Percentiles rank a stretch among this genome's conserved stretches.
Conservation (phyloP, 1,140 invertebrate genomes). For the Physella acuta region DNA sequence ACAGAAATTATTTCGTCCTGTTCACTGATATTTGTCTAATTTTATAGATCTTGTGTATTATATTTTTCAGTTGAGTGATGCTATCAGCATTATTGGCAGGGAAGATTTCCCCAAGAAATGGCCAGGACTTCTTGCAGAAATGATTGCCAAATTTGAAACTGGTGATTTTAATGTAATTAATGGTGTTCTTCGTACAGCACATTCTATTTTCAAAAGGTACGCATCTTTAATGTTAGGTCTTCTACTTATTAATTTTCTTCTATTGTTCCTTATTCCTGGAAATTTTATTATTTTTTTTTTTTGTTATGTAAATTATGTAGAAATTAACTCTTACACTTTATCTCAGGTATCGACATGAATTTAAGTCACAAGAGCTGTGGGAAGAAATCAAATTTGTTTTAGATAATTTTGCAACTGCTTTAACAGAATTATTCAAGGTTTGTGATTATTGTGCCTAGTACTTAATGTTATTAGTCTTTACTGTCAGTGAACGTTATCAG, state of each 20-base stretch:
- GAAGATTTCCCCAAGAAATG: conserved; percentile 94
- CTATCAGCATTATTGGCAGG: conserved; percentile 90
- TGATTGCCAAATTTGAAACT: conserved; percentile 88
- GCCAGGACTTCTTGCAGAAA: conserved; percentile 84
- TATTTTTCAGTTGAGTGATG: conserved; percentile 88
- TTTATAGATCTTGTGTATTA: no score
- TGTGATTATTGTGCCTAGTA: no score
- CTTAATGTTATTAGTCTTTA: no score
- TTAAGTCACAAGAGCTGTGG: conserved; percentile 93
- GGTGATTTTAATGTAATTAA: conserved; percentile 94
- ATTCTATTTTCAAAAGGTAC: conserved; percentile 88
- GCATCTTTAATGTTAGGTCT: neutral
- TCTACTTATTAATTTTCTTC: neutral
- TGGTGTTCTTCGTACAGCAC: conserved; percentile 89
- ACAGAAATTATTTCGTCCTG: no score
- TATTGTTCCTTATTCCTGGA: neutral
- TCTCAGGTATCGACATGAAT: conserved; percentile 83
- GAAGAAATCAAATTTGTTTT: conserved; percentile 95
- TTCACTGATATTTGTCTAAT: no score
- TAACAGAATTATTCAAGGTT: conserved; percentile 84
- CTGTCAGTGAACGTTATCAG: neutral
- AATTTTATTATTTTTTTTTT: neutral
- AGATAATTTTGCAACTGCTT: conserved; percentile 86
- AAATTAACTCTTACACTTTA: neutral
- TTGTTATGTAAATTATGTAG: neutral